phyloP scores from a whole-genome alignment of 1,140 invertebrate species.

The Pogonus chalceus region DNA sequence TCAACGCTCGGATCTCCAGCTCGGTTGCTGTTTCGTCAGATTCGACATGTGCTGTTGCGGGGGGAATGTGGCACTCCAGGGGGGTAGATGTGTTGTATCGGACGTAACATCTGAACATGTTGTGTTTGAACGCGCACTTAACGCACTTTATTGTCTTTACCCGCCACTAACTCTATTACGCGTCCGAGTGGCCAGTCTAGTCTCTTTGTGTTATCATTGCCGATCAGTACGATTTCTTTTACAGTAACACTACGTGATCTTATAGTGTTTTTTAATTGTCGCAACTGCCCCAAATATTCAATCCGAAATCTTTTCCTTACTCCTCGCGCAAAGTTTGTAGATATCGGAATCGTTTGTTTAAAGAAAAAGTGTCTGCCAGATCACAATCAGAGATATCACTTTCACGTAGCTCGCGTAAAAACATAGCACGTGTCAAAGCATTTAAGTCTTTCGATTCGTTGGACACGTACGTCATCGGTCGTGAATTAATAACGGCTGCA shows the following conservation, averaged over 20 bases:
- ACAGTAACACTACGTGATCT: neutral
- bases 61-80: too few relatives aligned
- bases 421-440: neutral
- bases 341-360: too few relatives aligned
- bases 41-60: too few relatives aligned
- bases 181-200: slow-evolving; percentile 14
- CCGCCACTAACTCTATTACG: slow-evolving; percentile 12
- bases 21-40: too few relatives aligned
- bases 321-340: slow-evolving; percentile 6
- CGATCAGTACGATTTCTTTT: slow-evolving; percentile 14
- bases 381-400: too few relatives aligned
- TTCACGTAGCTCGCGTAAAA: too few relatives aligned
- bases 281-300: slow-evolving; percentile 8
- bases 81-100: slow-evolving; percentile 13
- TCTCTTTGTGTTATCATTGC: slow-evolving; percentile 12
- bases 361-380: too few relatives aligned
- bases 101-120: slow-evolving; percentile 8
- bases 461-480: slow-evolving; percentile 30
- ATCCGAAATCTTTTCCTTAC: slow-evolving; percentile 1
- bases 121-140: slow-evolving; percentile 5
- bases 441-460: slow-evolving; percentile 18
- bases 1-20: too few relatives aligned
- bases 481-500: slow-evolving; percentile 27
- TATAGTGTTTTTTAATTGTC: neutral
- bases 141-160: slow-evolving; percentile 8